Conservation (phyloP, 2,888 invertebrate genomes). For the Oligia strigilis region DNA sequence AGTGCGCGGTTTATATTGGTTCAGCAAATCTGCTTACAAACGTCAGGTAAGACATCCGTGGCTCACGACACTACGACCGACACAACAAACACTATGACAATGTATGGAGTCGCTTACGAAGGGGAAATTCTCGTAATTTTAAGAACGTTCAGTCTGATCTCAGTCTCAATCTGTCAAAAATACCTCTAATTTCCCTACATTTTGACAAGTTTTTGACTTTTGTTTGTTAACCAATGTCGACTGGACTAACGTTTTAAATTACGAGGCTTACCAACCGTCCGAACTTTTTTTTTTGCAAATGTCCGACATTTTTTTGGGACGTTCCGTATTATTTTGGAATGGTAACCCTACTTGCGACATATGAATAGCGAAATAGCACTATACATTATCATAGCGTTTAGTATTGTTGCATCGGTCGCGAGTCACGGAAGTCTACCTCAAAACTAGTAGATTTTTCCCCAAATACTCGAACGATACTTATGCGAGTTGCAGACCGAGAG, state of each 20-base stretch:
- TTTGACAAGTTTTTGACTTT: too few relatives aligned
- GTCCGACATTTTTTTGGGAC: background rate
- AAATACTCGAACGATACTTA: constrained; percentile 7
- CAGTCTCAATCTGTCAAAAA: too few relatives aligned
- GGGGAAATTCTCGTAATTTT: too few relatives aligned
- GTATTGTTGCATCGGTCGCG: background rate
- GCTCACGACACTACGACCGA: background rate
- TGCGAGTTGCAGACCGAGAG: too few relatives aligned
- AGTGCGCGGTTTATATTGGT: constrained; percentile 42
- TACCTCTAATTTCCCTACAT: too few relatives aligned
- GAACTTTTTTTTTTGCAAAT: background rate
- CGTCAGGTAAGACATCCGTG: constrained; percentile 35
- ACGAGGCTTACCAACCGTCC: background rate
- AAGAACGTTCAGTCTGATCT: too few relatives aligned
- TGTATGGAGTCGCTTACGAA: background rate
- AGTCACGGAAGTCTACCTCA: background rate
- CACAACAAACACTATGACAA: background rate
- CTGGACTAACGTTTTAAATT: too few relatives aligned
- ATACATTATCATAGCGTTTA: constrained; percentile 10
- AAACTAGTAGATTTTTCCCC: background rate
- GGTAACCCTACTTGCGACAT: background rate
- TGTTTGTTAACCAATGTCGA: too few relatives aligned
- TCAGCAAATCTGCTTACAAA: constrained; percentile 26
- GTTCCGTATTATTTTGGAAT: background rate
- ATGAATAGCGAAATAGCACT: background rate